These are phyloP conservation scores for Dinothrombium tinctorium DNA, from an alignment of 1,140 invertebrate genomes.

Conservation along the genomic window DNA sequence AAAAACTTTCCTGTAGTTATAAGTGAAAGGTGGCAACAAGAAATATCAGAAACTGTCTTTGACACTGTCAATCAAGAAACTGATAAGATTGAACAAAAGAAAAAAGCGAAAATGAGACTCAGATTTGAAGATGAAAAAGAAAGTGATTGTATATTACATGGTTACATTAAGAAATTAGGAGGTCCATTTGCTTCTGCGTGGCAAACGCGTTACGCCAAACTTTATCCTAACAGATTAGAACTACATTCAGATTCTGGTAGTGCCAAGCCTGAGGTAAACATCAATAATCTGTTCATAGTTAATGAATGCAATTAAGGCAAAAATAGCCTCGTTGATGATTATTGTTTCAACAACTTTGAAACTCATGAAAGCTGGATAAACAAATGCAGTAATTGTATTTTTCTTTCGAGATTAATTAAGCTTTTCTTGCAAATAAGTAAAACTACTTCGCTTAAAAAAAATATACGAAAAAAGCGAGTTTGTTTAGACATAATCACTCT, in stretches of 20 bases:
- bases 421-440: too few relatives aligned
- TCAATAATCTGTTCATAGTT: too few relatives aligned
- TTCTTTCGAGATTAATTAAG: too few relatives aligned
- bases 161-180: constrained; percentile 93
- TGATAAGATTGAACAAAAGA: constrained; percentile 85
- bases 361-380: too few relatives aligned
- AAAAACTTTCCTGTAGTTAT: constrained; percentile 96
- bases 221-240: constrained; percentile 49
- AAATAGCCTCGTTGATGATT: too few relatives aligned
- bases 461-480: too few relatives aligned
- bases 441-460: too few relatives aligned
- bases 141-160: constrained; percentile 96
- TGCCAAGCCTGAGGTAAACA: constrained; percentile 73
- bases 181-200: constrained; percentile 90
- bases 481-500: too few relatives aligned
- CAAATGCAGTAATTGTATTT: too few relatives aligned
- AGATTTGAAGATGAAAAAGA: constrained; percentile 83
- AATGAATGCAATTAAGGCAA: too few relatives aligned
- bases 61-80: constrained; percentile 92
- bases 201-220: constrained; percentile 72
- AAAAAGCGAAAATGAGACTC: constrained; percentile 76
- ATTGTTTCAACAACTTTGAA: too few relatives aligned
- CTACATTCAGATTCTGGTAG: constrained; percentile 68
- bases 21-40: constrained; percentile 94
- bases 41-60: constrained; percentile 97